A percentile compares a stretch with the other conserved stretches of the same genome.
phyloP scores from a whole-genome alignment of 2,113 vertebrate genomes.

The Centropristis striata region DNA sequence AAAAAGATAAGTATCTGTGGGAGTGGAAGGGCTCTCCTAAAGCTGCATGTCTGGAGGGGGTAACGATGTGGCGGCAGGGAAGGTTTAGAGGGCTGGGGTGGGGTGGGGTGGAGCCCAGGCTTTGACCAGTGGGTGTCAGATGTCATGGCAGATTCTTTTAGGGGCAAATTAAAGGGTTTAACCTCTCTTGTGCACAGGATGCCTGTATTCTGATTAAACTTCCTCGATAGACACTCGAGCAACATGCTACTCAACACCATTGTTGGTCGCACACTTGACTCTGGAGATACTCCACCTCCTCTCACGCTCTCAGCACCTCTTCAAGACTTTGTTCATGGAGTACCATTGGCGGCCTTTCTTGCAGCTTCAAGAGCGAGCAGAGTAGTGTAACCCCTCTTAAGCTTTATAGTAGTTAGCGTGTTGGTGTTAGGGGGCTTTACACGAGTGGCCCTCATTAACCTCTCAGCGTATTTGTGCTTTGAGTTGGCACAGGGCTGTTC shows the following conservation, averaged over 20 bases:
- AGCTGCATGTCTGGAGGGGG: slow-evolving; percentile 80
- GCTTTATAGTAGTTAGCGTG: slow-evolving; percentile 73
- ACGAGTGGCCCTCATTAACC: slow-evolving; percentile 81
- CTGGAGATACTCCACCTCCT: slow-evolving; percentile 72
- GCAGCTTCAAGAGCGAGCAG: slow-evolving; percentile 59
- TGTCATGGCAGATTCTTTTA: slow-evolving; percentile 82
- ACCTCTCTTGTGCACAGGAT: slow-evolving; percentile 70
- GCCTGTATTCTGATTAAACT: slow-evolving; percentile 69
- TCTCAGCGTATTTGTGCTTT: slow-evolving; percentile 76
- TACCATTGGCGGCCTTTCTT: slow-evolving; percentile 55
- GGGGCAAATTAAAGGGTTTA: slow-evolving; percentile 84
- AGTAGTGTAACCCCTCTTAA: slow-evolving; percentile 73
- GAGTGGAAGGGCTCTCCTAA: slow-evolving; percentile 71
- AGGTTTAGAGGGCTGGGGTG: slow-evolving; percentile 56
- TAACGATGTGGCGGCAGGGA: slow-evolving; percentile 62
- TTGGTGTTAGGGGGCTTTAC: slow-evolving; percentile 76
- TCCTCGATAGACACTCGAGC: slow-evolving; percentile 71
- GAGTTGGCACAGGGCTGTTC: slow-evolving; percentile 74
- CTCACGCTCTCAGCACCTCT: slow-evolving; percentile 70
- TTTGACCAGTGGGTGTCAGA: slow-evolving; percentile 81
- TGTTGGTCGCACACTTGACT: slow-evolving; percentile 74
- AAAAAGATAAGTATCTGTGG: slow-evolving; percentile 84
- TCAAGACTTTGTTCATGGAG: slow-evolving; percentile 74
- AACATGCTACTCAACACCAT: slow-evolving; percentile 64
- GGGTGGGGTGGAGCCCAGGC: slow-evolving; percentile 46